Conservation (phyloP, 2,797 vertebrate species). For the Lutjanus argentimaculatus region DNA sequence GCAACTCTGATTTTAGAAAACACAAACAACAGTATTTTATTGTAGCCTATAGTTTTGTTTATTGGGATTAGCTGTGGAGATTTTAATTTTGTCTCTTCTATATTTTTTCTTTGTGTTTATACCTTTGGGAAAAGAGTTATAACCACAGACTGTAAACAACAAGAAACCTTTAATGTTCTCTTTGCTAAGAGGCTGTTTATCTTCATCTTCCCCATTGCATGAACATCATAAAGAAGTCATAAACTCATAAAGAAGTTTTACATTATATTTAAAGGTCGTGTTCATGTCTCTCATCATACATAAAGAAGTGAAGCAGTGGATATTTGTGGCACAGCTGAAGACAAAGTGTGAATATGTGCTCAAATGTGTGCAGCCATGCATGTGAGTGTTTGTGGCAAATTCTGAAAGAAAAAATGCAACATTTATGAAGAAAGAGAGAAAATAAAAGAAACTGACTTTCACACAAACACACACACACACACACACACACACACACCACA, state of each 20-base stretch:
- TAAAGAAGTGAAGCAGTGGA: background rate
- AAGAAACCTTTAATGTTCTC: background rate
- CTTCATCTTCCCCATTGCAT: background rate
- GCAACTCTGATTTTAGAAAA: background rate
- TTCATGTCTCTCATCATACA: background rate
- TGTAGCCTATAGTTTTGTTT: slow-evolving; percentile 9
- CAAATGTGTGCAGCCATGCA: slow-evolving; percentile 53
- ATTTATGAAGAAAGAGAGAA: slow-evolving; percentile 61
- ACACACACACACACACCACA: background rate
- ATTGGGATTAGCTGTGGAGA: background rate
- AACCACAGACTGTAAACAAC: background rate
- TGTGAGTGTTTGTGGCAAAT: slow-evolving; percentile 55
- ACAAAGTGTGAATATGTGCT: slow-evolving; percentile 40
- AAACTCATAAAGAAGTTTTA: background rate
- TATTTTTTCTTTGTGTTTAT: slow-evolving; percentile 14
- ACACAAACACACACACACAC: slow-evolving; percentile 10
- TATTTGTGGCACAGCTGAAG: slow-evolving; percentile 29
- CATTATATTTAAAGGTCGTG: background rate
- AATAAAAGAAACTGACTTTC: slow-evolving; percentile 46
- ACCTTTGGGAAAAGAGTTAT: slow-evolving; percentile 6
- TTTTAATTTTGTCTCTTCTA: background rate
- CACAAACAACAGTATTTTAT: background rate
- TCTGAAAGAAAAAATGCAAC: slow-evolving; percentile 55
- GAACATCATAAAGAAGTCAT: background rate
- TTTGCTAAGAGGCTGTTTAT: background rate